These are phyloP conservation scores for Geococcyx californianus DNA, from an alignment of 2,113 vertebrate genomes.

Conservation along the genomic window DNA sequence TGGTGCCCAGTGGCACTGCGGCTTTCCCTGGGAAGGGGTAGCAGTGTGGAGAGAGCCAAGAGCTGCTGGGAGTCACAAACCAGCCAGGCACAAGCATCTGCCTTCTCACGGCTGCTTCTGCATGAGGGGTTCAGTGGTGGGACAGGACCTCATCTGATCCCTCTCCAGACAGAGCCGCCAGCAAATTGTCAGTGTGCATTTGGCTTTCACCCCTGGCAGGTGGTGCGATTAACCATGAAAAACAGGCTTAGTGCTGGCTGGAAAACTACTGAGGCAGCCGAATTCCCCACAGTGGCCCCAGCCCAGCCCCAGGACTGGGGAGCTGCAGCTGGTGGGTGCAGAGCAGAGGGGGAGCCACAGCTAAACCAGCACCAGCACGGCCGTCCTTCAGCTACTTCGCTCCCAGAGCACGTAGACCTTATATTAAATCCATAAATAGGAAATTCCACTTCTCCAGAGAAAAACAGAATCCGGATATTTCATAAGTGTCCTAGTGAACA, in stretches of 20 bases:
- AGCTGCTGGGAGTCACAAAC: accelerated
- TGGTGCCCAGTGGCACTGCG: accelerated
- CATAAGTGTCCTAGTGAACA: conserved; percentile 38
- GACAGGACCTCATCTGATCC: neutral
- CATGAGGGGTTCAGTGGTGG: neutral
- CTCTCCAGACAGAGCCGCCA: conserved; percentile 14
- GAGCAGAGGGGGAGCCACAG: neutral
- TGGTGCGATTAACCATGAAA: conserved; percentile 64
- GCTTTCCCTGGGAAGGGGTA: accelerated
- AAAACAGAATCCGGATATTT: conserved; percentile 49
- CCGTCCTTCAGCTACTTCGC: neutral
- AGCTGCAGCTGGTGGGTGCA: accelerated
- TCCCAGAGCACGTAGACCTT: conserved; percentile 12
- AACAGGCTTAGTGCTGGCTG: conserved; percentile 57
- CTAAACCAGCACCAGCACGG: neutral
- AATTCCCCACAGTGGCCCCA: conserved; percentile 24
- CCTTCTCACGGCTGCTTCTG: neutral
- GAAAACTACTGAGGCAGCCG: conserved; percentile 67
- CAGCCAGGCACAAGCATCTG: accelerated
- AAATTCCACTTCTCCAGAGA: conserved; percentile 70
- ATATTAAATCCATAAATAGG: conserved; percentile 53
- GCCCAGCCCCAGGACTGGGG: neutral
- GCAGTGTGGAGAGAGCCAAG: accelerated
- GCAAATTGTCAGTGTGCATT: neutral
- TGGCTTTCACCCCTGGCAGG: neutral